Evolutionary conservation across 2,888 invertebrate genomes (phyloP), one percentile per base, ranked within the genome.

Genomic region (Lepidonotus clava): DNA sequence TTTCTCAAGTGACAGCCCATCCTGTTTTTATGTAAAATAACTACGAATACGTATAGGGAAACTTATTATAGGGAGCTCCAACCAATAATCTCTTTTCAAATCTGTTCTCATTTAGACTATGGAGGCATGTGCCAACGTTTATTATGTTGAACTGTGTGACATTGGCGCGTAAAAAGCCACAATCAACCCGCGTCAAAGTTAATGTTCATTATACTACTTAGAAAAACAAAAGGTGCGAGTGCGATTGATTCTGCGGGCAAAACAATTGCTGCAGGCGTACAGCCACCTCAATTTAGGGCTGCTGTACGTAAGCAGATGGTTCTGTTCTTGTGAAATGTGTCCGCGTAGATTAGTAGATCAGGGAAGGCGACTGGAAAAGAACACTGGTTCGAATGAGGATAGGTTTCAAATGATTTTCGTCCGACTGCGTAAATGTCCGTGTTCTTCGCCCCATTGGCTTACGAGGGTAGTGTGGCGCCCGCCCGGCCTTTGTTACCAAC

Each of bases 141-240:
- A n/a, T n/a, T n/a, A n/a, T n/a, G n/a, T n/a, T n/a, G n/a, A n/a
- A n/a, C n/a, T n/a, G n/a, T n/a, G n/a, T n/a, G n/a, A n/a, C n/a
- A n/a, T n/a, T n/a, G n/a, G n/a, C n/a, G n/a, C n/a, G n/a, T n/a
- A n/a, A n/a, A n/a, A n/a, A n/a, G 8, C 46, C 46, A 46, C 14
- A 61, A 61, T 61, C 11, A 24, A 24, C 76, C 76, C 18, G 76
- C 18, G 28, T 14, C 41, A 80, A 80, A 51, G 28, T 41, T 24
- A 41, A 80, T 5, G 24, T 80, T 80, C 80, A 40, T 24, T 46
- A 80, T 80, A 80, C 80, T 80, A 80, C 80, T 80, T 32, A 41
- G 46, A 46, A 41, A 41, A 40, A 80, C 21, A 80, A 71, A 71
- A 38, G n/a, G 56, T 56, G 46, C 8, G 46, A 46, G 46, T 46